Base-by-base conservation (phyloP, 2,888 invertebrate species). In the Syrphus vitripennis region DNA sequence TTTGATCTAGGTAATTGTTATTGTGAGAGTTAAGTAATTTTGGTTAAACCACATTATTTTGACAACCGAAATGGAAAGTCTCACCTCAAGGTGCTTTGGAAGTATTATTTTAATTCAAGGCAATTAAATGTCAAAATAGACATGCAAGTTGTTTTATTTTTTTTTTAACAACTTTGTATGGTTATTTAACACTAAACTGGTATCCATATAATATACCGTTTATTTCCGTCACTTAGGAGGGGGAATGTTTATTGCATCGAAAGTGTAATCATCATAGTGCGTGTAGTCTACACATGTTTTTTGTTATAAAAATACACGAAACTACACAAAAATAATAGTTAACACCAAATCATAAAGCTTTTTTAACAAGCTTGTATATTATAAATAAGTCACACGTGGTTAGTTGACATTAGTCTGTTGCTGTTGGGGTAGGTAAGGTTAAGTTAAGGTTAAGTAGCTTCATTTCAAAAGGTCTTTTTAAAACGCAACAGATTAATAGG, bases 31-130 rank as follows among this genome's bases (percentile, higher is more conserved):
- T 4, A 37, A 37, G 24, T 1, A 40, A n/a, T 40, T 40, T 61
- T 6, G 10, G 24, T 34, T 34, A 21, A 48, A 67, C 29, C 34
- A n/a, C n/a, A 67, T 67, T 67, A 50, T 34, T 50, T 50, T 34
- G 50, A 34, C 67, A 50, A 67, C 21, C 10, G 67, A 67, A 67
- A 67, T 67, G 67, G 67, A 67, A 67, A 67, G 67, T 67, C 24
- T 34, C 31, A 34, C 34, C 50, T 67, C 21, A 50, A 50, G 67
- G 67, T 50, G 21, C 21, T 26, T 31, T 4, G 4, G n/a, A n/a
- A n/a, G n/a, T n/a, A n/a, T n/a, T 16, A 7, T 9, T 57, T 29
- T 24, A 48, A 21, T 29, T 67, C 50, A 50, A 67, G 67, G 67
- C 34, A 34, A 50, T 50, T 34, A 50, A 34, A 34, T 50, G 26